phyloP scores from a whole-genome alignment of 2,888 invertebrate species.

The Tupiocoris notatus region DNA sequence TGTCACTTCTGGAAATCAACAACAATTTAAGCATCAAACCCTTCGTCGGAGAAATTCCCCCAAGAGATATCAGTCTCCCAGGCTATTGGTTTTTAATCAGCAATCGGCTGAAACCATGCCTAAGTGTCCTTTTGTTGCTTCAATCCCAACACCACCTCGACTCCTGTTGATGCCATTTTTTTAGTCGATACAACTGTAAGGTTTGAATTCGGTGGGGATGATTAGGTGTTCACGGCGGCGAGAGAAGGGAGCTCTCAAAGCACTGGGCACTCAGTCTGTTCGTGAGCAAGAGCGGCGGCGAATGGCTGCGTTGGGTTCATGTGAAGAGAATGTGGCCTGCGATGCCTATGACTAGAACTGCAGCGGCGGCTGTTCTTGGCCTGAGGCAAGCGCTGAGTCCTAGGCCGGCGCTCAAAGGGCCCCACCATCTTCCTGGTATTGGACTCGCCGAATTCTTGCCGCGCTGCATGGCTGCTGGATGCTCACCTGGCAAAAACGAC shows the following conservation, averaged over 20 bases:
- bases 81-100: too few relatives aligned
- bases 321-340: slow-evolving; percentile 53
- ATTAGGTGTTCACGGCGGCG: not conserved
- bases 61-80: too few relatives aligned
- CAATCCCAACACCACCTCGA: too few relatives aligned
- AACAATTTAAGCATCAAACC: too few relatives aligned
- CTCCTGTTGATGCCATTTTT: too few relatives aligned
- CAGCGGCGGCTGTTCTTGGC: slow-evolving; percentile 55
- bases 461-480: slow-evolving; percentile 60
- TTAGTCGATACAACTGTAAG: too few relatives aligned
- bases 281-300: slow-evolving; percentile 43
- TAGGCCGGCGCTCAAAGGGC: slow-evolving; percentile 57
- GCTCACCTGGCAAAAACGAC: slow-evolving; percentile 52
- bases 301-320: slow-evolving; percentile 43
- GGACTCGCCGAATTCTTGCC: slow-evolving; percentile 59
- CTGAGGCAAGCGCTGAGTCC: slow-evolving; percentile 57
- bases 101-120: too few relatives aligned
- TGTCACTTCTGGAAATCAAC: too few relatives aligned
- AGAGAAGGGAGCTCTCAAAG: slow-evolving; percentile 1
- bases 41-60: too few relatives aligned
- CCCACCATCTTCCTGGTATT: slow-evolving; percentile 57
- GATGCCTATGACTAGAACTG: slow-evolving; percentile 54
- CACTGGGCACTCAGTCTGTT: slow-evolving; percentile 44
- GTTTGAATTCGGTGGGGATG: too few relatives aligned
- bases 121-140: too few relatives aligned